Base-by-base conservation (phyloP, 2,113 vertebrate species). In the Lathamus discolor region DNA sequence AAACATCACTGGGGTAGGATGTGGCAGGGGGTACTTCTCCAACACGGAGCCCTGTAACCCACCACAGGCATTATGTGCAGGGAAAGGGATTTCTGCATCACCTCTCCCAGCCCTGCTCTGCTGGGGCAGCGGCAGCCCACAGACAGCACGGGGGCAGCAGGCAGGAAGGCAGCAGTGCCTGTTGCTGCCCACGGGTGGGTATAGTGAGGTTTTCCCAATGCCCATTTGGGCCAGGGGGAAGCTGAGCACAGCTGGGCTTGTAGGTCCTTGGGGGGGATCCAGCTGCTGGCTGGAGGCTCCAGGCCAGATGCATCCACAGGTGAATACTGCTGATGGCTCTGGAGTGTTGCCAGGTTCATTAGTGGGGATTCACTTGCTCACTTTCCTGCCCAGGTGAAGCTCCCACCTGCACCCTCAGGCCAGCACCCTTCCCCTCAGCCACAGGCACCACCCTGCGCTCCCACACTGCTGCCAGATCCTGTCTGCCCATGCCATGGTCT, bases 391-490 rank as follows among this genome's bases (percentile, higher is more conserved):
- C 3, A 3, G 13, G 18, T n/a, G 37, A 86, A 83, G 33, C 13
- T 86, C 16, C 72, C 79, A 67, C 19, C 31, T 24, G 17, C 55
- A 43, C 24, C 23, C 55, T 88, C 7, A 2, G 31, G 33, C 39
- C 3, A 2, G 17, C 3, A 4, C 27, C 39, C 25, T 62, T 59
- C 7, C 35, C 31, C 10, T 4, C 27, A 57, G 74, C 19, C 3
- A 1, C 28, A 54, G 10, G 17, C 1, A 1, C 7, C 33, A 63
- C 29, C 10, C 6, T 14, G 20, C 0, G 2, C 1, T 11, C 14
- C 17, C n/a, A 57, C 31, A 5, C 2, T 6, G 2, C 54, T 7
- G 3, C n/a, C 28, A 20, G 29, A 51, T 22, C 44, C 19, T 9
- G 20, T 28, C 48, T 68, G 43, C 2, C 44, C 39, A n/a, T 1